Evolutionary conservation across 2,797 vertebrate species (phyloP).

Genomic region (Zalophus californianus): DNA sequence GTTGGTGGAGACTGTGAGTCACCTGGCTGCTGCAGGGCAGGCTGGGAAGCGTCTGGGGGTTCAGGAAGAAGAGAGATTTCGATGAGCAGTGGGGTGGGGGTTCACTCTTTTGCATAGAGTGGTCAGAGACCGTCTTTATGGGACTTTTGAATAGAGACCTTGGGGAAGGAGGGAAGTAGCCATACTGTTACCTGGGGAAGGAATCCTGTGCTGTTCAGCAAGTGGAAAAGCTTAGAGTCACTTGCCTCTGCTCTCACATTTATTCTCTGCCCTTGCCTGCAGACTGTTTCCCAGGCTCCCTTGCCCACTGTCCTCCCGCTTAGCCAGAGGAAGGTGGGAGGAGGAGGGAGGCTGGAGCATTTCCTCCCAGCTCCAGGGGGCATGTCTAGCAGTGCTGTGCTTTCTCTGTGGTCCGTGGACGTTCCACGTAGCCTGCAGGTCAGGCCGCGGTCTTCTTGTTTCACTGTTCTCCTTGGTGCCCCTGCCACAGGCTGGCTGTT

Average conservation of each 20-base stretch:
- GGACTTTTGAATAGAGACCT: background rate
- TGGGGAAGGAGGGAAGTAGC: background rate
- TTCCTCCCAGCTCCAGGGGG: background rate
- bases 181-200: background rate
- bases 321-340: background rate
- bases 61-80: background rate
- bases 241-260: background rate
- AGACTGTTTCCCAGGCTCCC: background rate
- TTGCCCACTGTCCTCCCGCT: background rate
- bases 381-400: background rate
- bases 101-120: background rate
- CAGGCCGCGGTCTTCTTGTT: background rate
- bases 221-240: background rate
- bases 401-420: background rate
- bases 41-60: background rate
- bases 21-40: background rate
- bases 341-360: background rate
- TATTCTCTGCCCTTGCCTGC: background rate
- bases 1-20: background rate
- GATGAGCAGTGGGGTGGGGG: background rate
- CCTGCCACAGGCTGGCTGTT: background rate
- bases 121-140: background rate
- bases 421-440: rapidly evolving
- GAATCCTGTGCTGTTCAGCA: background rate
- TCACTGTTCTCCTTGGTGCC: no score